A percentile compares a stretch with the other conserved stretches of the same genome.
Evolutionary conservation across 1,140 invertebrate genomes (phyloP).

Genomic region (Ostrea denselamellosa): DNA sequence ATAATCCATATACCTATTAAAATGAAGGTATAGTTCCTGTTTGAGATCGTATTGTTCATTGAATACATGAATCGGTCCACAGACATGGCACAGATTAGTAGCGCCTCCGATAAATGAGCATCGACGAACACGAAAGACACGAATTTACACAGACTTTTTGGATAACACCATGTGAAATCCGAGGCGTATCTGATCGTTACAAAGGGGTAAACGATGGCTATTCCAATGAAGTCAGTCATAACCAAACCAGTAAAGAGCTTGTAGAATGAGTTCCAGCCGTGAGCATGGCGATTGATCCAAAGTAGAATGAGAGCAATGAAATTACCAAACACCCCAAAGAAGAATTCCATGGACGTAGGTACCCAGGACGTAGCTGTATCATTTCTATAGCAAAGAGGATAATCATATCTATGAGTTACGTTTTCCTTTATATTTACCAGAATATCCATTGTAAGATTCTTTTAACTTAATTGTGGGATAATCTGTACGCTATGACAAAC

Average conservation of each 20-base stretch:
- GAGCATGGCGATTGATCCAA: neutral
- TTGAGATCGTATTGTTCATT: neutral
- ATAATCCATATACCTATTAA: neutral
- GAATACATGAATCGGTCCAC: neutral
- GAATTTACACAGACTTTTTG: neutral
- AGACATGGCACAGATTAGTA: neutral
- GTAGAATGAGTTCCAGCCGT: slow-evolving; percentile 16
- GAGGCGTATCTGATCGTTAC: neutral
- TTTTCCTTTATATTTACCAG: neutral
- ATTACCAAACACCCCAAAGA: slow-evolving; percentile 27
- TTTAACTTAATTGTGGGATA: too few species aligned
- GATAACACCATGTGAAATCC: slow-evolving; percentile 3
- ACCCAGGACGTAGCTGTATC: neutral
- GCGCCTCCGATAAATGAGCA: neutral
- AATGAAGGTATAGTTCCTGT: neutral
- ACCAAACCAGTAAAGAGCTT: neutral
- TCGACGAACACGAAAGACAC: neutral
- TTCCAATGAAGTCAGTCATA: neutral
- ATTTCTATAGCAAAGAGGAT: neutral
- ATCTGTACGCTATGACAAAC: too few species aligned
- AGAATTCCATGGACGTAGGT: neutral
- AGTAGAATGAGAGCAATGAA: slow-evolving; percentile 6
- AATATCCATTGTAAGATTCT: too few species aligned
- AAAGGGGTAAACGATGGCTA: slow-evolving; percentile 7
- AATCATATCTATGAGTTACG: neutral